Percentiles rank a stretch among this genome's conserved stretches.
Conservation (phyloP, 2,888 invertebrate genomes). For the Ernsta delagoae region DNA sequence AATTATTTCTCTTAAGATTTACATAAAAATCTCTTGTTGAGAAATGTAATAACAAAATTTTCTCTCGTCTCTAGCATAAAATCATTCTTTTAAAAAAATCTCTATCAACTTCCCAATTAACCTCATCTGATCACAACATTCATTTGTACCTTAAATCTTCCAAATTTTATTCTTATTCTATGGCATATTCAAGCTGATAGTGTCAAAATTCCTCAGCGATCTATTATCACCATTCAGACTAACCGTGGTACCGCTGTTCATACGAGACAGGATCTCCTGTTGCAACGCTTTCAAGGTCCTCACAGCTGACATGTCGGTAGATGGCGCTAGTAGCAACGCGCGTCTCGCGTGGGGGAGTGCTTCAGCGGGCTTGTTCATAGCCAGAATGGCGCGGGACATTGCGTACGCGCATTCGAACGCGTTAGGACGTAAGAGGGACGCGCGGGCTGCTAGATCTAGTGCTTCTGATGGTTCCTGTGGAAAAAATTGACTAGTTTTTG, state of each 20-base stretch:
- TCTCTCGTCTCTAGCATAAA: too few relatives aligned
- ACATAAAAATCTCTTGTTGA: too few relatives aligned
- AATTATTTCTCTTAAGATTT: too few relatives aligned
- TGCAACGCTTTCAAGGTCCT: conserved; percentile 89
- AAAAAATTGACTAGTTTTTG: too few relatives aligned
- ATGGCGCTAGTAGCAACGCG: conserved; percentile 90
- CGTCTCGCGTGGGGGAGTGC: conserved; percentile 93
- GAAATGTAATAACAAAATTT: too few relatives aligned
- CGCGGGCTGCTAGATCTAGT: conserved; percentile 94
- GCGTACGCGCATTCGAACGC: conserved; percentile 98
- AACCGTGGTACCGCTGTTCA: conserved; percentile 74
- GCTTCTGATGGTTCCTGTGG: conserved; percentile 92
- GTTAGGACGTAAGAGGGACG: conserved; percentile 92
- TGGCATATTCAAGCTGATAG: conserved; percentile 81
- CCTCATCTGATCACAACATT: background rate
- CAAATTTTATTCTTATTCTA: conserved; percentile 47
- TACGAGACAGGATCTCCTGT: conserved; percentile 87
- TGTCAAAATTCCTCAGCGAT: conserved; percentile 75
- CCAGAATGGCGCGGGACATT: conserved; percentile 93
- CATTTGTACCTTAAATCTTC: conserved; percentile 11
- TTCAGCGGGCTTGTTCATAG: conserved; percentile 89
- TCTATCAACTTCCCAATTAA: background rate
- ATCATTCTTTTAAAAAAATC: background rate
- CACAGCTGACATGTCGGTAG: conserved; percentile 89
- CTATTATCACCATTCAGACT: conserved; percentile 70